phyloP scores from a whole-genome alignment of 2,888 invertebrate species.

The Oasisia sp. region DNA sequence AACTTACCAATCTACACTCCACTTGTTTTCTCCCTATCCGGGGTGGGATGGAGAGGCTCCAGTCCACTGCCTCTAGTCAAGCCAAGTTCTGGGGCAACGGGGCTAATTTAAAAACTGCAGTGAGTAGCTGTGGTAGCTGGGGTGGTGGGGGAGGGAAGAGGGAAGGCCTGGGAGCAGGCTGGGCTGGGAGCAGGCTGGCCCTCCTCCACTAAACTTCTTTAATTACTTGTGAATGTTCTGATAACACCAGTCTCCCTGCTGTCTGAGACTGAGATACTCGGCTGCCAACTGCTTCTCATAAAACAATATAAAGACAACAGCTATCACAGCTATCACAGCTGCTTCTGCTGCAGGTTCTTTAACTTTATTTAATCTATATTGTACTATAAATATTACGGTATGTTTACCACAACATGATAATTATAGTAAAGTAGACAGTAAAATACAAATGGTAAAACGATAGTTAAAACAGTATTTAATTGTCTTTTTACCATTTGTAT shows the following conservation, averaged over 20 bases:
- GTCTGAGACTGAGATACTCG: background rate
- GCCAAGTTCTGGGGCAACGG: background rate
- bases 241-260: background rate
- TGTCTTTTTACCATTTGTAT: too few relatives aligned
- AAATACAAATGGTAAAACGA: too few relatives aligned
- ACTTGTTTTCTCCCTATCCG: background rate
- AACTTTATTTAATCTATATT: too few relatives aligned
- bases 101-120: background rate
- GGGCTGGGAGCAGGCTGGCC: background rate
- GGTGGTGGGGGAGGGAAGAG: background rate
- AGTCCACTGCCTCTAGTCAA: background rate
- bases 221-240: conserved; percentile 13
- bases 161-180: background rate
- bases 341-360: background rate
- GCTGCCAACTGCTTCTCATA: background rate
- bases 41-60: background rate
- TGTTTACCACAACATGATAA: too few relatives aligned
- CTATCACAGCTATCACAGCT: background rate
- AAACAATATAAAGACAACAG: background rate
- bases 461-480: too few relatives aligned
- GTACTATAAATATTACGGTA: too few relatives aligned
- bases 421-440: too few relatives aligned
- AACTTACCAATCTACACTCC: background rate
- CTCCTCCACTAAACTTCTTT: background rate
- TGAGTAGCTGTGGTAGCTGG: background rate